phyloP scores from a whole-genome alignment of 1,140 invertebrate species.

The Drosophila aff. region DNA sequence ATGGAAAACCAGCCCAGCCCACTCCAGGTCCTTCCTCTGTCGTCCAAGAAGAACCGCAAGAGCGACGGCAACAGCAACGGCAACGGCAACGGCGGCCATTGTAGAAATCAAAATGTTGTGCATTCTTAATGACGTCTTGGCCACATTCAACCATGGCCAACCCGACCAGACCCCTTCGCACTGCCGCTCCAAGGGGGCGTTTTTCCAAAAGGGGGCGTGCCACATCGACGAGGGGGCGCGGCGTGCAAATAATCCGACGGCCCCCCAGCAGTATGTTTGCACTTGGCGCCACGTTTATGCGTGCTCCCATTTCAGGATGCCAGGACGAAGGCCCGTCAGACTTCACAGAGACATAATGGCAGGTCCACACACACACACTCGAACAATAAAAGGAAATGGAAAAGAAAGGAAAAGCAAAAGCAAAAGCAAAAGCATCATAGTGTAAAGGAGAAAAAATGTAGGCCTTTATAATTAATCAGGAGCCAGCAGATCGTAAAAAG shows the following conservation, averaged over 20 bases:
- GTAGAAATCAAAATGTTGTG: constrained; percentile 77
- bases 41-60: constrained; percentile 49
- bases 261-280: constrained; percentile 47
- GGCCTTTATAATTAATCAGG: constrained; percentile 5
- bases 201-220: constrained; percentile 22
- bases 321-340: constrained; percentile 1
- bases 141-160: constrained; percentile 14
- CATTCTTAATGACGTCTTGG: constrained; percentile 66
- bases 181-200: constrained; percentile 19
- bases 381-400: not conserved
- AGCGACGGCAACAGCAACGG: constrained; percentile 16
- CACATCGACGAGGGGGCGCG: constrained; percentile 9
- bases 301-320: constrained; percentile 24
- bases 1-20: constrained; percentile 8
- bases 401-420: constrained; percentile 12
- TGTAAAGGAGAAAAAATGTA: not conserved
- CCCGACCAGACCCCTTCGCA: not conserved
- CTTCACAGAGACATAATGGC: constrained; percentile 8
- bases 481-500: not conserved
- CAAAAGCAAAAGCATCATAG: not conserved
- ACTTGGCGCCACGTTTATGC: constrained; percentile 36
- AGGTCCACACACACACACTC: not conserved
- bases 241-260: constrained; percentile 51
- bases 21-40: not conserved
- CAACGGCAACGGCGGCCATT: constrained; percentile 49